Conservation (phyloP, 2,888 invertebrate genomes). For the Osmoderma eremita region DNA sequence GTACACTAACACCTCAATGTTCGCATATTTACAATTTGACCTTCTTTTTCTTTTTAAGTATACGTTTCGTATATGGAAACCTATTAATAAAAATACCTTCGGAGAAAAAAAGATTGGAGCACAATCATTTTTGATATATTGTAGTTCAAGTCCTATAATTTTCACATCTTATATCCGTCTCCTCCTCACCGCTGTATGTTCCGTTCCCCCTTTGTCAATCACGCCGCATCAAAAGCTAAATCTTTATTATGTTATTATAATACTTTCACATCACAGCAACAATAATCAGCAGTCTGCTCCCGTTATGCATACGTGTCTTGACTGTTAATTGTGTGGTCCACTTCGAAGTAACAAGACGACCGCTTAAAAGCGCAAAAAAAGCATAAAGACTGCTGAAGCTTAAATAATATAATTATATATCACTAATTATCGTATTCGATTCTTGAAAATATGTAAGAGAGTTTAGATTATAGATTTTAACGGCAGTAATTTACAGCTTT, state of each 20-base stretch:
- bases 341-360: conserved; percentile 29
- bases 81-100: conserved; percentile 34
- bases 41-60: conserved; percentile 24
- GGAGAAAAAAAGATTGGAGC: conserved; percentile 22
- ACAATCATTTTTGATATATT: conserved; percentile 25
- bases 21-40: conserved; percentile 27
- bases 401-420: conserved; percentile 34
- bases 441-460: conserved; percentile 20
- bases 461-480: conserved; percentile 18
- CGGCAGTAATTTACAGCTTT: conserved; percentile 1
- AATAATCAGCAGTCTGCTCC: conserved; percentile 36
- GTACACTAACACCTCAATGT: conserved; percentile 21
- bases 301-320: conserved; percentile 32
- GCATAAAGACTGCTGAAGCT: conserved; percentile 23
- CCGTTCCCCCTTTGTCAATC: conserved; percentile 32
- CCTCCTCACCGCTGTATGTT: conserved; percentile 2
- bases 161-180: conserved; percentile 30
- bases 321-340: conserved; percentile 38
- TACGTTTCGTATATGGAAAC: conserved; percentile 26
- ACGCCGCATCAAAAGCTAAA: conserved; percentile 26
- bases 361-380: conserved; percentile 17
- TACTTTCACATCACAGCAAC: conserved; percentile 37
- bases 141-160: conserved; percentile 31
- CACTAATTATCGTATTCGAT: conserved; percentile 31
- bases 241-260: conserved; percentile 38